Evolutionary conservation across 2,888 invertebrate species (phyloP).

Genomic region (Eupithecia vulgata): DNA sequence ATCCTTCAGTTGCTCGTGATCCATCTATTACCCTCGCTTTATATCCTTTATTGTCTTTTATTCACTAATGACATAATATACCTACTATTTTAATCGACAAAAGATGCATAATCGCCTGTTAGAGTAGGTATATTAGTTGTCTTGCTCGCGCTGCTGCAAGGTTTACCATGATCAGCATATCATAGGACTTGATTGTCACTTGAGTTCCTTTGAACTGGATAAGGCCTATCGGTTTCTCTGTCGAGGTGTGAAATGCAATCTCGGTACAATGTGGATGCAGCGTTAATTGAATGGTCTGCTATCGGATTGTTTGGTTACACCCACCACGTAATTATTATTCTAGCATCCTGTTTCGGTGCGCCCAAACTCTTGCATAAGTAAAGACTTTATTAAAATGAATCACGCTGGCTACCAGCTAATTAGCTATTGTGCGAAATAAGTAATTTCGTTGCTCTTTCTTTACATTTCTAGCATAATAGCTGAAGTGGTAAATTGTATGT

Average conservation of each 20-base stretch:
- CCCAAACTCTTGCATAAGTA: slow-evolving; percentile 24
- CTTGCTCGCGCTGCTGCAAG: neutral
- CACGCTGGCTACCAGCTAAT: neutral
- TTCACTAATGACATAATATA: too few relatives aligned
- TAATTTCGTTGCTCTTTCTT: neutral
- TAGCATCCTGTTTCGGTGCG: neutral
- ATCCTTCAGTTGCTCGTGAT: too few relatives aligned
- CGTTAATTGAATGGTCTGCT: slow-evolving; percentile 54
- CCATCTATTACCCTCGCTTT: too few relatives aligned
- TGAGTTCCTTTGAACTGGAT: slow-evolving; percentile 16
- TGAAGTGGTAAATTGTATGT: neutral
- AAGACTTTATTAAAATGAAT: slow-evolving; percentile 12
- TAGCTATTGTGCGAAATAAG: slow-evolving; percentile 6
- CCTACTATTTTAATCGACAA: too few relatives aligned
- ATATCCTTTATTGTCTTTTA: too few relatives aligned
- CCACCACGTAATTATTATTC: slow-evolving; percentile 36
- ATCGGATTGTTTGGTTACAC: slow-evolving; percentile 51
- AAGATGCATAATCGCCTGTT: too few relatives aligned
- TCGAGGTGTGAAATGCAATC: slow-evolving; percentile 37
- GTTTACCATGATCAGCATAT: neutral
- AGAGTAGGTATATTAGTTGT: neutral
- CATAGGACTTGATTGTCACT: slow-evolving; percentile 14
- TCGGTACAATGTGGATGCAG: slow-evolving; percentile 47
- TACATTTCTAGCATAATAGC: neutral
- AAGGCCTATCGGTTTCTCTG: slow-evolving; percentile 23